Evolutionary conservation across 2,888 invertebrate genomes (phyloP).

Genomic region (Oxytorus armatus): DNA sequence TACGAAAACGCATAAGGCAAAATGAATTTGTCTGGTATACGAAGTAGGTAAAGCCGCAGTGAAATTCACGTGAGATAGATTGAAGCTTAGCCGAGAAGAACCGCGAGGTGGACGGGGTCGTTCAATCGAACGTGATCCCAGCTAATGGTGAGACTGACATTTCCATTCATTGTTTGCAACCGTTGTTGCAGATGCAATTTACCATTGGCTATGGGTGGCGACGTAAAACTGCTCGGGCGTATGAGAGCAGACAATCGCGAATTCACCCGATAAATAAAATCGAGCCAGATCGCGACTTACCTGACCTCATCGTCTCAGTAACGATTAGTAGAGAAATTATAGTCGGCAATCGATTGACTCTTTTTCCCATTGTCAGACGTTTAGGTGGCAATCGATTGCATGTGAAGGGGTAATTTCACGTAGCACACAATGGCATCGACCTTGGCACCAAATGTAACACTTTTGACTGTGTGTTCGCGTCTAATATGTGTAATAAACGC

Average conservation of each 20-base stretch:
- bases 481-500: too few species aligned
- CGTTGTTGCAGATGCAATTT: slow-evolving; percentile 65
- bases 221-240: slow-evolving; percentile 45
- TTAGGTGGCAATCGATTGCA: slow-evolving; percentile 3
- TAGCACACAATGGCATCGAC: slow-evolving; percentile 6
- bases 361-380: slow-evolving; percentile 1
- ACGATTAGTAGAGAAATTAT: not conserved
- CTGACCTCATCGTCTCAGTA: not conserved
- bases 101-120: slow-evolving; percentile 66
- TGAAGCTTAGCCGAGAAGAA: slow-evolving; percentile 49
- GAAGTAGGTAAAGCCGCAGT: slow-evolving; percentile 38
- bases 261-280: slow-evolving; percentile 48
- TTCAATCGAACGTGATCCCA: slow-evolving; percentile 80
- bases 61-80: slow-evolving; percentile 55
- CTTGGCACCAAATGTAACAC: slow-evolving; percentile 28
- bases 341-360: slow-evolving; percentile 12
- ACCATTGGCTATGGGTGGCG: slow-evolving; percentile 45
- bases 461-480: too few species aligned
- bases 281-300: slow-evolving; percentile 39
- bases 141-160: slow-evolving; percentile 83
- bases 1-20: slow-evolving; percentile 10
- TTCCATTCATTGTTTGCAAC: slow-evolving; percentile 82
- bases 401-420: slow-evolving; percentile 14
- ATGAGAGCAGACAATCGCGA: slow-evolving; percentile 44
- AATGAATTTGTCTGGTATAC: slow-evolving; percentile 51